Percentiles rank a stretch among this genome's conserved stretches.
Evolutionary conservation across 1,140 invertebrate species (phyloP).

Genomic region (Drosophila ironensis): DNA sequence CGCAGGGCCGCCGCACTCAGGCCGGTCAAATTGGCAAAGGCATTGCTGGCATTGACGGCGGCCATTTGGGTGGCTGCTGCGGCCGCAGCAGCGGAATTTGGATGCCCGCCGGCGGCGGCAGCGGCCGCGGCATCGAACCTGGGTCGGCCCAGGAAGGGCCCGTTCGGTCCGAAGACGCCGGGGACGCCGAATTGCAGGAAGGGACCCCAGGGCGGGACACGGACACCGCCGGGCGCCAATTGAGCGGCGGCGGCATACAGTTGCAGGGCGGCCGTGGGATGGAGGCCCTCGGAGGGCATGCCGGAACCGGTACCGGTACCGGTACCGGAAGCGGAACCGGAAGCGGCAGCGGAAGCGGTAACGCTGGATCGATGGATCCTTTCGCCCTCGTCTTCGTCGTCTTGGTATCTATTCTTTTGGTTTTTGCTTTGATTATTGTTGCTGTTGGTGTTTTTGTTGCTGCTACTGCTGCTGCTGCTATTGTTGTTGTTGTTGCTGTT

Average conservation of each 20-base stretch:
- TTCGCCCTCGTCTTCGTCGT: not conserved
- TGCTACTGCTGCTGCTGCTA: not conserved
- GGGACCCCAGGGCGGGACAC: slow-evolving; percentile 83
- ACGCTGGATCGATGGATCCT: not conserved
- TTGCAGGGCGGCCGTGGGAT: slow-evolving; percentile 84
- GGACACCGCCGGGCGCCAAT: slow-evolving; percentile 83
- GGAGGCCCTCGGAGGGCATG: slow-evolving; percentile 82
- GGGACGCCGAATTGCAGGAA: slow-evolving; percentile 84
- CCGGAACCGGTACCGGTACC: slow-evolving; percentile 4
- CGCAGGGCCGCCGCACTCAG: slow-evolving; percentile 74
- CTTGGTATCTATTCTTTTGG: not conserved
- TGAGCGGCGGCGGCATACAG: slow-evolving; percentile 84
- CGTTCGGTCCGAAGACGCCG: slow-evolving; percentile 77
- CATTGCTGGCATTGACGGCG: slow-evolving; percentile 78
- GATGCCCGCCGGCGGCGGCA: slow-evolving; percentile 39
- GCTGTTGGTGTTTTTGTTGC: slow-evolving; percentile 18
- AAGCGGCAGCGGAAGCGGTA: not conserved
- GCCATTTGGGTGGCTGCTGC: slow-evolving; percentile 73
- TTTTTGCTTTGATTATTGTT: not conserved
- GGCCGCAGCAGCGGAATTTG: slow-evolving; percentile 58
- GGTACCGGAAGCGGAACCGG: not conserved
- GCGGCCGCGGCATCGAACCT: slow-evolving; percentile 56
- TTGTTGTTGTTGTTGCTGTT: slow-evolving; percentile 33
- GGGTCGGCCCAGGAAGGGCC: slow-evolving; percentile 76
- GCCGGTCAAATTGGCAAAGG: slow-evolving; percentile 79